Conservation (phyloP, 2,113 vertebrate genomes). For the Aldabrachelys gigantea region DNA sequence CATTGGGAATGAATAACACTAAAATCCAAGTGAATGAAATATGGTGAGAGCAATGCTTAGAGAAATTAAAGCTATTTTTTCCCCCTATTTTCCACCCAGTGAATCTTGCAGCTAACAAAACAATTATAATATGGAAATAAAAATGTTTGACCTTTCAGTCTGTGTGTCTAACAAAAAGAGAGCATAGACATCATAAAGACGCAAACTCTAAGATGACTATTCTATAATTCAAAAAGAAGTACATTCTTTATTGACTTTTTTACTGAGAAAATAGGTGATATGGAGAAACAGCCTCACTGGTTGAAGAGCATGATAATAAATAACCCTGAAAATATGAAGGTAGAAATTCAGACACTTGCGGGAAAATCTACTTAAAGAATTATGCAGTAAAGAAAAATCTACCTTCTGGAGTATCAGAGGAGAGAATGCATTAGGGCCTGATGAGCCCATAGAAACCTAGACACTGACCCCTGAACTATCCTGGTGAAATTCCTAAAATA, state of each 20-base stretch:
- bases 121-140: neutral
- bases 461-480: neutral
- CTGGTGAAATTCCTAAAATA: conserved; percentile 10
- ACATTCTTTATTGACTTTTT: neutral
- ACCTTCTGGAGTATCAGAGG: neutral
- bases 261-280: neutral
- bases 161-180: neutral
- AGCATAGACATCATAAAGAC: neutral
- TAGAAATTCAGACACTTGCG: conserved; percentile 4
- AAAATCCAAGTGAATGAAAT: neutral
- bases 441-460: neutral
- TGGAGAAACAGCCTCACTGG: neutral
- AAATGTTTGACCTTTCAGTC: neutral
- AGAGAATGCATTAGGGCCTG: neutral
- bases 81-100: neutral
- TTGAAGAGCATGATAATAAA: neutral
- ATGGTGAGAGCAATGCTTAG: neutral
- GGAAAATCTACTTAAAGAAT: conserved; percentile 27
- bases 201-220: neutral
- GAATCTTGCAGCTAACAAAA: neutral
- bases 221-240: neutral
- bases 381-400: conserved; percentile 12
- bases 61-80: neutral
- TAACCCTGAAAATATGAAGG: neutral
- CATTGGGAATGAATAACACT: neutral